A percentile compares a stretch with the other conserved stretches of the same genome.
Evolutionary conservation across 1,140 invertebrate species (phyloP).

Genomic region (Drosophila mojavensis): DNA sequence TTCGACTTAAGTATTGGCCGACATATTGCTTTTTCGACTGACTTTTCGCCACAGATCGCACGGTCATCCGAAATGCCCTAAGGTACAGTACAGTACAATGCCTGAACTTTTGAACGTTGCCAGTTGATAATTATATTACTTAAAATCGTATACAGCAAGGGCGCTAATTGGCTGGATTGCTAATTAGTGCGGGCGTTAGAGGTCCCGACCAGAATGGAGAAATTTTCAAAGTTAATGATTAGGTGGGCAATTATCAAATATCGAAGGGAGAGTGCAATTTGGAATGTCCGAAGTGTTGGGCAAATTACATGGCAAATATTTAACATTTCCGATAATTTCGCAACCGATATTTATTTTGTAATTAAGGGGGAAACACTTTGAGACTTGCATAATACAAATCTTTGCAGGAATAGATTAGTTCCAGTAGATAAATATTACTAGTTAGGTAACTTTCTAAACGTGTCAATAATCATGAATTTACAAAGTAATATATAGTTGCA

Average conservation of each 20-base stretch:
- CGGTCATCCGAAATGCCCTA: neutral
- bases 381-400: neutral
- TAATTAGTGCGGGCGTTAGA: neutral
- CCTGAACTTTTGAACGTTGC: constrained; percentile 1
- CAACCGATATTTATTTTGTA: constrained; percentile 7
- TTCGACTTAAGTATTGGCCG: constrained; percentile 57
- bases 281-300: neutral
- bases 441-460: neutral
- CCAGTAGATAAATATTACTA: neutral
- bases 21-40: constrained; percentile 19
- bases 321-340: constrained; percentile 3
- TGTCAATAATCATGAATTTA: constrained; percentile 5
- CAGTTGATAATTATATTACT: neutral
- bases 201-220: neutral
- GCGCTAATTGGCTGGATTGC: neutral
- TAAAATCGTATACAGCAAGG: neutral
- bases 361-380: constrained; percentile 7
- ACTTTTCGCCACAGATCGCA: constrained; percentile 1
- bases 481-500: neutral
- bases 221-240: constrained; percentile 17
- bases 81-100: neutral
- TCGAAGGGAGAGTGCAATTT: neutral
- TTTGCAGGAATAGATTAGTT: neutral
- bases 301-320: constrained; percentile 18
- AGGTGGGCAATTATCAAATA: constrained; percentile 10